Percentiles rank a stretch among this genome's conserved stretches.
Evolutionary conservation across 2,888 invertebrate species (phyloP).

Genomic region (Zaprionus bogoriensis): DNA sequence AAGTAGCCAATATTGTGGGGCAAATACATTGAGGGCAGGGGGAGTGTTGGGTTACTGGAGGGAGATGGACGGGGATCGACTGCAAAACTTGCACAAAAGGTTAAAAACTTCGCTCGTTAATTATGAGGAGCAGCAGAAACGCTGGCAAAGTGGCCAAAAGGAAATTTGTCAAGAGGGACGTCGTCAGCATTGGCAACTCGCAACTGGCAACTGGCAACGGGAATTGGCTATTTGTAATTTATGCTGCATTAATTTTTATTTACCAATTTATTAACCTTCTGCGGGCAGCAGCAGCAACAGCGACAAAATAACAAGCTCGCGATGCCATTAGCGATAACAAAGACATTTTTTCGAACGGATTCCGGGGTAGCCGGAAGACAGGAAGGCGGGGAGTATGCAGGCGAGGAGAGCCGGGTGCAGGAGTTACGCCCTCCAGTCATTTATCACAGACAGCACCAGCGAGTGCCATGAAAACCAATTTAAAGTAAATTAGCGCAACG

Average conservation of each 20-base stretch:
- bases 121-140: slow-evolving; percentile 49
- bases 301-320: slow-evolving; percentile 17
- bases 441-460: slow-evolving; percentile 42
- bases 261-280: slow-evolving; percentile 66
- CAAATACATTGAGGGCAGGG: slow-evolving; percentile 22
- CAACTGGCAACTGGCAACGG: slow-evolving; percentile 53
- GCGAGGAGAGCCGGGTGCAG: background rate
- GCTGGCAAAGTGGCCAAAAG: slow-evolving; percentile 25
- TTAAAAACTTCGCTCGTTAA: slow-evolving; percentile 70
- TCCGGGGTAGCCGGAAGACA: background rate
- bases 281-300: background rate
- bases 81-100: slow-evolving; percentile 63
- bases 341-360: slow-evolving; percentile 33
- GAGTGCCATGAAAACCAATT: slow-evolving; percentile 63
- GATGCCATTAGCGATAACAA: slow-evolving; percentile 70
- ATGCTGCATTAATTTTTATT: slow-evolving; percentile 65
- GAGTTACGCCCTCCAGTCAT: slow-evolving; percentile 45
- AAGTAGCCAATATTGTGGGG: slow-evolving; percentile 58
- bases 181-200: slow-evolving; percentile 44
- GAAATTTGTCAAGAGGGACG: slow-evolving; percentile 51
- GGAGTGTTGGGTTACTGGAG: too few relatives aligned
- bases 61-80: slow-evolving; percentile 6
- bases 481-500: slow-evolving; percentile 70
- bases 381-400: background rate
- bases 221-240: slow-evolving; percentile 61